Evolutionary conservation across 2,888 invertebrate species (phyloP).

Genomic region (Petrophora chlorosata): DNA sequence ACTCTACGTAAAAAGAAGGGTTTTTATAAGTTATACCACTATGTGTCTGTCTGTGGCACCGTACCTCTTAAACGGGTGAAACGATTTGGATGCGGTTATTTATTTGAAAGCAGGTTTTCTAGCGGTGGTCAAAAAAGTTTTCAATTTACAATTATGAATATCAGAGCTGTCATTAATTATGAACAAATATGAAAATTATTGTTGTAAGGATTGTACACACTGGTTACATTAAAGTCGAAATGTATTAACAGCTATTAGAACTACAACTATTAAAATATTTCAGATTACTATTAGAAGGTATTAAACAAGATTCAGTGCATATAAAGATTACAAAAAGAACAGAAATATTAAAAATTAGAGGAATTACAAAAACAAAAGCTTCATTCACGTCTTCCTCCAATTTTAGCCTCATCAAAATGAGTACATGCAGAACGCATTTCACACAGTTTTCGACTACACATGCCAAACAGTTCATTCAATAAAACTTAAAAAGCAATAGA

Average conservation of each 20-base stretch:
- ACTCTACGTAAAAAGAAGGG: no score
- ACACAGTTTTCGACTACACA: conserved; percentile 59
- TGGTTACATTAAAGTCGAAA: no score
- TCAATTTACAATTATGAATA: no score
- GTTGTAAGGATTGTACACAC: conserved; percentile 11
- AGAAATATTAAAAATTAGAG: conserved; percentile 28
- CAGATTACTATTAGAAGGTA: no score
- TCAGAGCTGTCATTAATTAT: conserved; percentile 12
- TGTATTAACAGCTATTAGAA: no score
- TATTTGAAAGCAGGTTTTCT: no score
- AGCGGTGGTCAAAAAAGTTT: no score
- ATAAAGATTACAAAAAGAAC: conserved; percentile 11
- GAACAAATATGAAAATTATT: conserved; percentile 8
- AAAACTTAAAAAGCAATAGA: conserved; percentile 51
- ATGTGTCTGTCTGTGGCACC: no score
- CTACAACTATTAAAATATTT: no score
- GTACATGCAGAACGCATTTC: conserved; percentile 43
- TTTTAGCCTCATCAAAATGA: conserved; percentile 18
- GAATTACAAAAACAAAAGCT: conserved; percentile 20
- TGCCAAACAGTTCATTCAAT: conserved; percentile 80
- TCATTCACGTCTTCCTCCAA: conserved; percentile 27
- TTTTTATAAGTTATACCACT: no score
- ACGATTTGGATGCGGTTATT: no score
- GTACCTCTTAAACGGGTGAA: no score
- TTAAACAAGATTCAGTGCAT: conserved; percentile 7